phyloP scores from a whole-genome alignment of 1,140 invertebrate genomes.

The Tetranychus cinnabarinus region DNA sequence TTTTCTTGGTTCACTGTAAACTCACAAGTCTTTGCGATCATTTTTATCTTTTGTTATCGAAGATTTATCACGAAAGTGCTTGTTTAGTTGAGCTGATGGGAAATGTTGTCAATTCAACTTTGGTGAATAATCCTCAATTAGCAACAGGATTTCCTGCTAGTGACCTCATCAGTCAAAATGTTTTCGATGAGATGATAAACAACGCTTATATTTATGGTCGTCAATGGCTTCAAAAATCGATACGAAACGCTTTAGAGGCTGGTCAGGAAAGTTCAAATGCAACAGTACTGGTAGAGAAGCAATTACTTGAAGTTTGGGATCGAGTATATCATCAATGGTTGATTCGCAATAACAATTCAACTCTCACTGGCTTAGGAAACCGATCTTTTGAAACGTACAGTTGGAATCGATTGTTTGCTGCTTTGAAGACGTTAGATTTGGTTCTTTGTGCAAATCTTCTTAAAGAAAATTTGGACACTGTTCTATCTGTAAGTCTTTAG shows the following conservation, averaged over 20 bases:
- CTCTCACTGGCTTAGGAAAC: slow-evolving; percentile 30
- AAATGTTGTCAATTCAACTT: slow-evolving; percentile 46
- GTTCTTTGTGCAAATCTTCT: slow-evolving; percentile 50
- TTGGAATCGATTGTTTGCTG: slow-evolving; percentile 43
- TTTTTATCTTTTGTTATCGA: slow-evolving; percentile 3
- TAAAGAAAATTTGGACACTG: slow-evolving; percentile 71
- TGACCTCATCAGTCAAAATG: slow-evolving; percentile 23
- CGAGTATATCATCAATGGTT: slow-evolving; percentile 76
- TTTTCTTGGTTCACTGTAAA: neutral
- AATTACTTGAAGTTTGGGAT: slow-evolving; percentile 78
- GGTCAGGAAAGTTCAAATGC: slow-evolving; percentile 46
- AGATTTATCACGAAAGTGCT: slow-evolving; percentile 85
- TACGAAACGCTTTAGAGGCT: slow-evolving; percentile 22
- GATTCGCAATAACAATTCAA: slow-evolving; percentile 29
- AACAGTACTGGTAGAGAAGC: slow-evolving; percentile 58
- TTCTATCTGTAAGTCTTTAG: slow-evolving; percentile 39
- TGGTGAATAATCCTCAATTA: slow-evolving; percentile 62
- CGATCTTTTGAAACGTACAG: slow-evolving; percentile 17
- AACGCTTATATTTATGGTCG: slow-evolving; percentile 76
- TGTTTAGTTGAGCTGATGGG: slow-evolving; percentile 58
- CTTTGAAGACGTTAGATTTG: slow-evolving; percentile 49
- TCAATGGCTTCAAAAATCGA: slow-evolving; percentile 52
- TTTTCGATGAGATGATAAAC: slow-evolving; percentile 60
- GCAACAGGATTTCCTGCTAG: slow-evolving; percentile 38
- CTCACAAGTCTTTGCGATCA: neutral